Evolutionary conservation across 2,888 invertebrate genomes (phyloP), one percentile per base, ranked within the genome.

Genomic region (Auanema freiburgensis): DNA sequence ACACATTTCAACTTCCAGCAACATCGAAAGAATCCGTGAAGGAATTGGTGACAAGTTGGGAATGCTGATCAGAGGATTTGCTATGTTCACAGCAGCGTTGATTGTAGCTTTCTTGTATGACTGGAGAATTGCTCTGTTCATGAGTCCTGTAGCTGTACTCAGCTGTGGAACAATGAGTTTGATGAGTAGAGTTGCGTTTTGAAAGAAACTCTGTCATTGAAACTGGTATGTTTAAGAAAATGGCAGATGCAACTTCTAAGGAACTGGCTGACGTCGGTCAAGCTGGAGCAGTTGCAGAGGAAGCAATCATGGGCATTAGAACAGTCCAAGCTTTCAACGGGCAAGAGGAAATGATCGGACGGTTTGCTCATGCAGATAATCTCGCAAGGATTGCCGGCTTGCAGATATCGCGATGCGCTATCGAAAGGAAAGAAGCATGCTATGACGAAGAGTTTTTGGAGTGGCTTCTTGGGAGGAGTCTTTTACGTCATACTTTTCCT

Each of bases 301-400:
- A 78, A 41, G 65, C 77, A 1, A 59, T 78, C 12, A 68, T 77
- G 57, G 77, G 78, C 6, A 77, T 78, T 23, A 53, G 78, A 50
- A 78, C 78, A 6, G 78, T 78, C 6, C 78, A 78, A 59, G 74
- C 77, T 14, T 72, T 74, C 60, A 78, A 78, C 51, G 78, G 78
- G 25, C 78, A 78, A 50, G 66, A 72, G 25, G 76, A 74, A 24
- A 77, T 77, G 73, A 74, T 77, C 10, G 61, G 61, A 44, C 68
- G 67, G 56, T 69, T 23, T 12, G 44, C 11, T 16, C n/a, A 44
- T n/a, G 44, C 18, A 18, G 12, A 14, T 23, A 57, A 21, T 2
- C 33, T 44, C 24, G 16, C 18, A 10, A 16, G 42, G 21, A 18
- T 23, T 33, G 33, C 8, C 8, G 33, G 6, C 14, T 44, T 41